phyloP scores from a whole-genome alignment of 2,888 invertebrate species.

The Nephrotoma appendiculata region DNA sequence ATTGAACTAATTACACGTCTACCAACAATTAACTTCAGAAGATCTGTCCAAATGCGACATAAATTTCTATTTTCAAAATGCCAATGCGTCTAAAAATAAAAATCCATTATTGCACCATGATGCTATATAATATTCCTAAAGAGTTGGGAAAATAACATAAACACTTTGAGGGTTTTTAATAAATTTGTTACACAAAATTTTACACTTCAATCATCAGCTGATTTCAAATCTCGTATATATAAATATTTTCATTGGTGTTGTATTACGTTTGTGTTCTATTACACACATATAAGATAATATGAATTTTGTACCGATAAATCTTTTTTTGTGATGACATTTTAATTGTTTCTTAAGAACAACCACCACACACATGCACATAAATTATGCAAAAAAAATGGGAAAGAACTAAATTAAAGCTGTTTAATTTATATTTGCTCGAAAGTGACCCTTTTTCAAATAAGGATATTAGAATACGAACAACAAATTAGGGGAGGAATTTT shows the following conservation, averaged over 20 bases:
- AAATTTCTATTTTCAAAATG: neutral
- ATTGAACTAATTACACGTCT: neutral
- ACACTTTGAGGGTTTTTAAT: neutral
- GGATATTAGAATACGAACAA: neutral
- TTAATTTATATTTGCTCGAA: neutral
- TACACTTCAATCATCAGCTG: neutral
- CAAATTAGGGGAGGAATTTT: neutral
- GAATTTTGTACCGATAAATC: neutral
- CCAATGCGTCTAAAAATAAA: neutral
- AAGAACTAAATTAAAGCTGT: neutral
- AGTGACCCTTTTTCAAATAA: neutral
- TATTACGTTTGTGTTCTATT: neutral
- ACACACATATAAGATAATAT: neutral
- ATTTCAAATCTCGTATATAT: neutral
- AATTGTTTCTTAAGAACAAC: neutral
- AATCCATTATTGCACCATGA: neutral
- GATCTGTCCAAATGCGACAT: neutral
- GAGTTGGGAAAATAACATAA: neutral
- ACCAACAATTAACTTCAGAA: neutral
- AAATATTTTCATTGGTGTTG: neutral
- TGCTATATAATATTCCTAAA: neutral
- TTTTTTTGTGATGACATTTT: neutral
- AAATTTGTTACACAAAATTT: neutral
- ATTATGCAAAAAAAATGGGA: neutral
- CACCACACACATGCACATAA: neutral